A percentile compares a stretch with the other conserved stretches of the same genome.
Evolutionary conservation across 1,140 invertebrate species (phyloP).

Genomic region (Tetragonula clypearis): DNA sequence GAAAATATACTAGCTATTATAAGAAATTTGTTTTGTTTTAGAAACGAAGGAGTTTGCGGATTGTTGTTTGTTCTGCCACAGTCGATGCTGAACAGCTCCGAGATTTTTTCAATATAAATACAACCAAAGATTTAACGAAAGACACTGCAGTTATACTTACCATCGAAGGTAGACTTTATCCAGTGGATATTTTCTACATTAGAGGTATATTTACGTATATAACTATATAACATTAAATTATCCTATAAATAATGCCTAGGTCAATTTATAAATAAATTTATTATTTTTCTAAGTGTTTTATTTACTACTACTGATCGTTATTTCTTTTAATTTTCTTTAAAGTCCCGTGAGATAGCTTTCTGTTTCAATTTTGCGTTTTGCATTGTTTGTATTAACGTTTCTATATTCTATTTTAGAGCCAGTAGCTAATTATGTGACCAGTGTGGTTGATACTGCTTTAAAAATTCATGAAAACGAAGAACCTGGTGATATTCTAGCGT

Average conservation of each 20-base stretch:
- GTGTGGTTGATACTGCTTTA: slow-evolving; percentile 92
- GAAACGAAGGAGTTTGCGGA: slow-evolving; percentile 91
- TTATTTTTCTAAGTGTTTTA: background rate
- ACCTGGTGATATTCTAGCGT: slow-evolving; percentile 94
- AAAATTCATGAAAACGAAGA: slow-evolving; percentile 94
- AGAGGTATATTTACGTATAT: slow-evolving; percentile 81
- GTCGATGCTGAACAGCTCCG: slow-evolving; percentile 94
- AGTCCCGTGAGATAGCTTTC: no score
- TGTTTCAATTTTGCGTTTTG: no score
- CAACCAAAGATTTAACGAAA: slow-evolving; percentile 80
- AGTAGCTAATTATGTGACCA: slow-evolving; percentile 94
- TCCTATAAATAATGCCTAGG: background rate
- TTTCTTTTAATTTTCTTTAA: background rate
- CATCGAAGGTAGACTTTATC: slow-evolving; percentile 94
- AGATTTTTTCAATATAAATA: slow-evolving; percentile 93
- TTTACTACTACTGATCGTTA: no score
- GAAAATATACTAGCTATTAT: background rate
- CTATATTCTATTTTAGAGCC: slow-evolving; percentile 84
- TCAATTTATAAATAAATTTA: background rate
- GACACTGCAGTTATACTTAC: slow-evolving; percentile 92
- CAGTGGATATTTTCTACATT: slow-evolving; percentile 93
- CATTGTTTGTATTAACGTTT: background rate
- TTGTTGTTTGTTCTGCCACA: slow-evolving; percentile 97
- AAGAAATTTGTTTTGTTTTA: slow-evolving; percentile 70
- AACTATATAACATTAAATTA: background rate